Evolutionary conservation across 2,888 invertebrate species (phyloP).

Genomic region (Catocala nupta): DNA sequence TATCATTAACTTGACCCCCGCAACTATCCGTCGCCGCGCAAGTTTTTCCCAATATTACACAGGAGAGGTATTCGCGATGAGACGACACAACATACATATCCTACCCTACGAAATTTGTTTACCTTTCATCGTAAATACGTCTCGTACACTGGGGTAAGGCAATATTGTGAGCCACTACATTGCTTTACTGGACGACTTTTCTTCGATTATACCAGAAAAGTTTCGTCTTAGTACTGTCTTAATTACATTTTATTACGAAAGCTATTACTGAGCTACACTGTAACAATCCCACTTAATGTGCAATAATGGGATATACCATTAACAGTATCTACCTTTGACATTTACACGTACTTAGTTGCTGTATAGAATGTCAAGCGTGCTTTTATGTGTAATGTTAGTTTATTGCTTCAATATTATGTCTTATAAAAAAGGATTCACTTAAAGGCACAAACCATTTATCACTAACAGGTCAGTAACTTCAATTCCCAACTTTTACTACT

Average conservation of each 20-base stretch:
- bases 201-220: slow-evolving; percentile 37
- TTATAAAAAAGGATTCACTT: too few relatives aligned
- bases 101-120: slow-evolving; percentile 65
- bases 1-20: slow-evolving; percentile 86
- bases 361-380: slow-evolving; percentile 20
- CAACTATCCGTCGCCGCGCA: slow-evolving; percentile 80
- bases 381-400: neutral
- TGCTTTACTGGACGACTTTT: slow-evolving; percentile 26
- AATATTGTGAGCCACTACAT: slow-evolving; percentile 36
- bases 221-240: slow-evolving; percentile 32
- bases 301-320: slow-evolving; percentile 25
- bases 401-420: too few relatives aligned
- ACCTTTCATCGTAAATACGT: slow-evolving; percentile 47
- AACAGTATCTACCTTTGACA: slow-evolving; percentile 21
- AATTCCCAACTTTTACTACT: too few relatives aligned
- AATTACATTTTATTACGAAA: slow-evolving; percentile 41
- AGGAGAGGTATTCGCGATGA: slow-evolving; percentile 73
- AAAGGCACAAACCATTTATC: neutral
- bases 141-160: slow-evolving; percentile 45
- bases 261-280: slow-evolving; percentile 28
- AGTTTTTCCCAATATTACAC: slow-evolving; percentile 85
- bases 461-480: neutral
- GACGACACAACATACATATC: slow-evolving; percentile 54
- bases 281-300: slow-evolving; percentile 26
- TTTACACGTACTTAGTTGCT: slow-evolving; percentile 16